Evolutionary conservation across 2,113 vertebrate species (phyloP), one percentile per base, ranked within the genome.

Genomic region (Oxyura jamaicensis): DNA sequence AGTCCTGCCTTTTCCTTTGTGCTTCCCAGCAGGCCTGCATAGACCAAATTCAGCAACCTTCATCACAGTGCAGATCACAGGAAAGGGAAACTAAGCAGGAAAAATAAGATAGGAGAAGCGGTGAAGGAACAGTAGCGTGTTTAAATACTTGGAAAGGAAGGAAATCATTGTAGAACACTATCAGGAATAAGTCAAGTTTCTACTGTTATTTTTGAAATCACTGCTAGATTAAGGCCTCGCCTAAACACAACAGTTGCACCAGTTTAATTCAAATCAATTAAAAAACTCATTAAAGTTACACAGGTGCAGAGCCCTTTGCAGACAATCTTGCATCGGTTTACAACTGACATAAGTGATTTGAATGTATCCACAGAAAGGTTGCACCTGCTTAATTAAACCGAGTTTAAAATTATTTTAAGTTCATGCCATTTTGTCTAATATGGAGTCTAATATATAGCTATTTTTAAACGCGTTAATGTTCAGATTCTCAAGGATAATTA

Each of bases 261-360:
- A 81, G 79, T 93, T 86, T 67, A 48, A 81, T 67, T 80, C 50
- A 91, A 88, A 83, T 83, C 31, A 90, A 74, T 95, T 93, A 41
- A 42, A 91, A 95, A 86, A 19, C 31, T 90, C 72, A 71, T 73
- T 85, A 73, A 15, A 62, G 42, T 56, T 71, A 53, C 68, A 90
- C 78, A 90, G 72, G 75, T 93, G 79, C 65, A 91, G 77, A 95
- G 33, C 46, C 87, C 66, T 83, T 74, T 48, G 26, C 52, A 92
- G 74, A 88, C 25, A 72, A 78, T 67, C 28, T 81, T 75, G 22
- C 36, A 67, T 52, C 36, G 59, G 26, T 68, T 83, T 79, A 71
- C 52, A 60, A 41, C 35, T 60, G 60, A 28, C 63, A 80, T 68
- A 84, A 74, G 39, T 68, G 62, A 89, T 87, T 93, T 74, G 69